Evolutionary conservation across 2,113 vertebrate genomes (phyloP).

Genomic region (Maccullochella peelii): DNA sequence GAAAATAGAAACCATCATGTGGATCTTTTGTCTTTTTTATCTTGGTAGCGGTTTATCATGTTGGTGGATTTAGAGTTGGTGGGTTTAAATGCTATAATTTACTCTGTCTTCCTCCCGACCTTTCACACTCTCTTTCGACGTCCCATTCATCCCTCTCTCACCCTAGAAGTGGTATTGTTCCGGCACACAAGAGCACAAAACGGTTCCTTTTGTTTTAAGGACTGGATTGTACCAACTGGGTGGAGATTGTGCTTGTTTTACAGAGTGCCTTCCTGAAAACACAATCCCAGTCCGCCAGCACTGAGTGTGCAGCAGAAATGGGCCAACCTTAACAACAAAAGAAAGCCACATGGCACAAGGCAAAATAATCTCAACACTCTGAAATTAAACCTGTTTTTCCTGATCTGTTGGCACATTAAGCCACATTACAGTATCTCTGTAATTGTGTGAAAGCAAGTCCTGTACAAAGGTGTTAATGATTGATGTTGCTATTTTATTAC

Average conservation of each 20-base stretch:
- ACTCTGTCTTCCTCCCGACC: background rate
- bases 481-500: slow-evolving; percentile 6
- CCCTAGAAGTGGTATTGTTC: background rate
- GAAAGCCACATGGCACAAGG: background rate
- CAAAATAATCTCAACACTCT: background rate
- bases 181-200: background rate
- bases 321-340: background rate
- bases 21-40: background rate
- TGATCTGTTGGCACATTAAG: slow-evolving; percentile 8
- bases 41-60: background rate
- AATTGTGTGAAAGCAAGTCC: background rate
- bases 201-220: background rate
- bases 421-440: background rate
- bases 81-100: background rate
- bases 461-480: background rate
- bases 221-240: background rate
- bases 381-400: background rate
- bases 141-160: background rate
- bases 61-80: background rate
- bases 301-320: slow-evolving; percentile 16
- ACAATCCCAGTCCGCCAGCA: background rate
- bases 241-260: background rate
- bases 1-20: background rate
- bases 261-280: background rate
- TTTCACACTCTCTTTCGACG: background rate